Evolutionary conservation across 2,888 invertebrate genomes (phyloP).

Genomic region (Standfussiana lucernea): DNA sequence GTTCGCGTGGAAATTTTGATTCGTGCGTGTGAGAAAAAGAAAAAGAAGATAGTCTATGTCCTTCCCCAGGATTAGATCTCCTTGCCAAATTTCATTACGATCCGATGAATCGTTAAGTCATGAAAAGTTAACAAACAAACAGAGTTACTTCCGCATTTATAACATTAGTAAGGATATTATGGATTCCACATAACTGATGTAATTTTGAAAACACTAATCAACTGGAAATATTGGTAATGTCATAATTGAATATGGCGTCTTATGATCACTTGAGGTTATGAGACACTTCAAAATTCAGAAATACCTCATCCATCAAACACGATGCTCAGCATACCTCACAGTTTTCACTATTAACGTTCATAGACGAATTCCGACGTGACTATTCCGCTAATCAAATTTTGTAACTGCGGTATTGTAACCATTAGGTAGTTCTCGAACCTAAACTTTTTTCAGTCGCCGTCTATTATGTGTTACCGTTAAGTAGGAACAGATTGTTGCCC

Average conservation of each 20-base stretch:
- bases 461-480: constrained; percentile 88
- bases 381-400: constrained; percentile 91
- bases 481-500: constrained; percentile 77
- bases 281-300: neutral
- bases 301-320: constrained; percentile 74
- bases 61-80: too few species aligned
- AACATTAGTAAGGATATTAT: too few species aligned
- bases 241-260: neutral
- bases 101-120: too few species aligned
- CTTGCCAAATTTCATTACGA: too few species aligned
- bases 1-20: too few species aligned
- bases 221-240: neutral
- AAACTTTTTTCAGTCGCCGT: constrained; percentile 83
- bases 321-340: constrained; percentile 28
- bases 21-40: too few species aligned
- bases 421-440: constrained; percentile 72
- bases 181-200: neutral
- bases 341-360: constrained; percentile 71
- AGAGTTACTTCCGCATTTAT: too few species aligned
- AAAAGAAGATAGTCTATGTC: too few species aligned
- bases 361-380: constrained; percentile 89
- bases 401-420: constrained; percentile 90
- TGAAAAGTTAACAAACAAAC: too few species aligned
- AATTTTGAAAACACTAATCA: neutral
- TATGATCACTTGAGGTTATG: neutral